These are phyloP conservation scores for Gerris buenoi DNA, from an alignment of 1,140 invertebrate genomes.

Conservation along the genomic window DNA sequence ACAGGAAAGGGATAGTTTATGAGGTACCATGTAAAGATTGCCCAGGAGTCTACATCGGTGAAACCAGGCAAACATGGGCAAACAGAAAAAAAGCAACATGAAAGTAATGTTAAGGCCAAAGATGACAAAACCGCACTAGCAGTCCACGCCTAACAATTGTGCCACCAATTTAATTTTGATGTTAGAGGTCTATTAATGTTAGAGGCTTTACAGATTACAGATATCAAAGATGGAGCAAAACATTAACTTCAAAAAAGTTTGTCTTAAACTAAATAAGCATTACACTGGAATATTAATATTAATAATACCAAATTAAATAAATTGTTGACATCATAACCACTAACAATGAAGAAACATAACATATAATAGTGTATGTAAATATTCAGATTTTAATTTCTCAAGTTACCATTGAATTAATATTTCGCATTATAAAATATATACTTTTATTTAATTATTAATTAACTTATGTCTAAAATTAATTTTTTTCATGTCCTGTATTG, in stretches of 20 bases:
- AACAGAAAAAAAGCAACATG: not conserved
- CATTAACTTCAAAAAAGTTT: not conserved
- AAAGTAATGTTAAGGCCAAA: not conserved
- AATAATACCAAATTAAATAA: too few species aligned
- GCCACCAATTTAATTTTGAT: not conserved
- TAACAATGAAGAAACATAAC: too few species aligned
- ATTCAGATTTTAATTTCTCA: too few species aligned
- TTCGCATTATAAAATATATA: too few species aligned
- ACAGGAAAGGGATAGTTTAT: not conserved
- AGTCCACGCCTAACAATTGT: not conserved
- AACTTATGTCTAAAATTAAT: too few species aligned
- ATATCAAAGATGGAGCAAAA: not conserved
- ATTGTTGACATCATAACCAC: too few species aligned
- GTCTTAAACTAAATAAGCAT: not conserved
- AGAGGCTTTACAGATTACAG: not conserved
- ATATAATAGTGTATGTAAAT: too few species aligned
- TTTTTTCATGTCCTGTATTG: too few species aligned
- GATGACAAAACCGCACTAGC: not conserved
- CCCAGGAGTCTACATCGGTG: not conserved
- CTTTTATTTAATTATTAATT: too few species aligned
- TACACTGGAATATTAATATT: not conserved
- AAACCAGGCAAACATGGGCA: not conserved
- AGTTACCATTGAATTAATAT: too few species aligned
- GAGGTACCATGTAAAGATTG: not conserved
- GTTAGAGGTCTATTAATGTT: not conserved